Evolutionary conservation across 1,140 invertebrate genomes (phyloP).

Genomic region (Heliconius melpomene): DNA sequence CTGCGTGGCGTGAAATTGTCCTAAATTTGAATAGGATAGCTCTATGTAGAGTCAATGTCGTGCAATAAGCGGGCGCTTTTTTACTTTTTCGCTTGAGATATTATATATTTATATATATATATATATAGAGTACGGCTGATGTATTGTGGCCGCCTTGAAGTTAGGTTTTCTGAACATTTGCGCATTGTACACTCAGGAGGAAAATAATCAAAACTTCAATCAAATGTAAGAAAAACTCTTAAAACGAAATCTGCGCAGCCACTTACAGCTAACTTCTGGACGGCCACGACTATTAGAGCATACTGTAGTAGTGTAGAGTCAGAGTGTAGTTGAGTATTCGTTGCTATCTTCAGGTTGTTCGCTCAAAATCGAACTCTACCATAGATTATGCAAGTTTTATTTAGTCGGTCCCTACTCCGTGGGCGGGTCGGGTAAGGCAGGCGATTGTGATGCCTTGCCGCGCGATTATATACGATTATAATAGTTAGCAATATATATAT

Average conservation of each 20-base stretch:
- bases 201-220: too few species aligned
- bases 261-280: too few species aligned
- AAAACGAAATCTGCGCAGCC: too few species aligned
- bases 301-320: too few species aligned
- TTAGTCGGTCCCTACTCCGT: constrained; percentile 36
- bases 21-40: not conserved
- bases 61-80: constrained; percentile 10
- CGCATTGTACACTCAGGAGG: too few species aligned
- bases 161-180: too few species aligned
- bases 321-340: constrained; percentile 15
- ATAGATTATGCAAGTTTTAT: constrained; percentile 39
- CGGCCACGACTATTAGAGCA: not conserved
- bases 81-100: not conserved
- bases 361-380: constrained; percentile 39
- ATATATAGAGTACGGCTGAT: too few species aligned
- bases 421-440: constrained; percentile 39
- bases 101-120: too few species aligned
- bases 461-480: constrained; percentile 40
- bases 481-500: constrained; percentile 33
- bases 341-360: constrained; percentile 24
- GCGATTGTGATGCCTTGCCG: constrained; percentile 41
- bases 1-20: not conserved
- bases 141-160: too few species aligned
- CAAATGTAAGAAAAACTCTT: too few species aligned
- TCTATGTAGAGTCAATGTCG: not conserved